These are phyloP conservation scores for Colaptes auratus DNA, from an alignment of 2,113 vertebrate genomes.

Conservation along the genomic window DNA sequence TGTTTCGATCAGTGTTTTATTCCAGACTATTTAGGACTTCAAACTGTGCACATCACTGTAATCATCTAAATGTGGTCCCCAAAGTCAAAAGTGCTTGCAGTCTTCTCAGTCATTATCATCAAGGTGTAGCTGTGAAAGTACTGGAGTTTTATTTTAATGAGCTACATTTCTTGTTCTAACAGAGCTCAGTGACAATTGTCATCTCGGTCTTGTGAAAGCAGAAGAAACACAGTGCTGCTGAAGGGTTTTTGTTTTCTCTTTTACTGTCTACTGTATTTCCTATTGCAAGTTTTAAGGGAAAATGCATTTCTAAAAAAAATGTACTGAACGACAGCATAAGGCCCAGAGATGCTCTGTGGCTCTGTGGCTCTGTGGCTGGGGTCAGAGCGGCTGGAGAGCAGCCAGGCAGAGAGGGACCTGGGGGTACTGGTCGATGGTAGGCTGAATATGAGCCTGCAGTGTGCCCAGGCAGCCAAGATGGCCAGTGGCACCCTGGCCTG, in stretches of 20 bases:
- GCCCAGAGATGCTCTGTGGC: background rate
- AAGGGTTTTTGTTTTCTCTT: background rate
- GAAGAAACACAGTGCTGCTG: background rate
- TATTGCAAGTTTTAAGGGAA: background rate
- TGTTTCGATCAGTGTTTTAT: background rate
- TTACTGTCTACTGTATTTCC: background rate
- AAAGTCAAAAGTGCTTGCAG: background rate
- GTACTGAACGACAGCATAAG: background rate
- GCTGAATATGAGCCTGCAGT: too few species aligned
- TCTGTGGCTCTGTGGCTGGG: too few species aligned
- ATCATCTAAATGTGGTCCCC: background rate
- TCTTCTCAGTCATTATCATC: background rate
- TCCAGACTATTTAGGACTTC: background rate
- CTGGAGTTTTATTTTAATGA: background rate
- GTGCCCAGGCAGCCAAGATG: too few species aligned
- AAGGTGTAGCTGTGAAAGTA: background rate
- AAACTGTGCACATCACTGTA: background rate
- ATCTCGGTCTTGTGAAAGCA: background rate
- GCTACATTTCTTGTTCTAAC: background rate
- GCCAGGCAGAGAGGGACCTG: too few species aligned
- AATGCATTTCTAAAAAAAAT: background rate
- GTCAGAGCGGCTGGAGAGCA: too few species aligned
- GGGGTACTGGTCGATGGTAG: too few species aligned
- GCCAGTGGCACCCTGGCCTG: too few species aligned
- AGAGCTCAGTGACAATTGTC: background rate